Conservation (phyloP, 2,888 invertebrate genomes). For the Zygogramma bicolorata region DNA sequence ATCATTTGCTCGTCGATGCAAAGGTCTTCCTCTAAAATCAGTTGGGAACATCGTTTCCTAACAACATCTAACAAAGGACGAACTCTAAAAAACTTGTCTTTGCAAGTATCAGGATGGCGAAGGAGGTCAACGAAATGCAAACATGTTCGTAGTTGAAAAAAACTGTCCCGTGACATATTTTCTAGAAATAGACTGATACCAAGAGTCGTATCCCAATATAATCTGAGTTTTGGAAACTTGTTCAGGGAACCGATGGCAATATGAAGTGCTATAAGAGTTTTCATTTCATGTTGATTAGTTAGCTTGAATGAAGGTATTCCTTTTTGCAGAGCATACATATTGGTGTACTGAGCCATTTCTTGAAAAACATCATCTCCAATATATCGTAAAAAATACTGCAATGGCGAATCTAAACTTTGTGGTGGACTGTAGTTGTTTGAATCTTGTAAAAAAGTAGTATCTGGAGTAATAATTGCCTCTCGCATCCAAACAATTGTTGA, state of each 20-base stretch:
- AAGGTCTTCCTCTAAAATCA: neutral
- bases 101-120: neutral
- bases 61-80: neutral
- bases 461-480: too few relatives aligned
- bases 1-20: too few relatives aligned
- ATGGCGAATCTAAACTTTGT: too few relatives aligned
- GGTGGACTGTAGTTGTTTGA: too few relatives aligned
- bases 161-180: slow-evolving; percentile 4
- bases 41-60: slow-evolving; percentile 12
- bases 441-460: too few relatives aligned
- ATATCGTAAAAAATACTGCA: too few relatives aligned
- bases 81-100: neutral
- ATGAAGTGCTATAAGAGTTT: neutral
- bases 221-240: slow-evolving; percentile 7
- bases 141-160: neutral
- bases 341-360: too few relatives aligned
- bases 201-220: slow-evolving; percentile 12
- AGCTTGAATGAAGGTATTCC: too few relatives aligned
- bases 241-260: slow-evolving; percentile 11
- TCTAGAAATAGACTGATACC: slow-evolving; percentile 10
- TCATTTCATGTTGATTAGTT: too few relatives aligned
- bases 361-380: too few relatives aligned
- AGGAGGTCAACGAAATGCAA: neutral
- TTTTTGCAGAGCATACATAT: too few relatives aligned
- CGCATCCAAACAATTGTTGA: too few relatives aligned